phyloP scores from a whole-genome alignment of 1,140 invertebrate species.

The Cotesia vestalis region DNA sequence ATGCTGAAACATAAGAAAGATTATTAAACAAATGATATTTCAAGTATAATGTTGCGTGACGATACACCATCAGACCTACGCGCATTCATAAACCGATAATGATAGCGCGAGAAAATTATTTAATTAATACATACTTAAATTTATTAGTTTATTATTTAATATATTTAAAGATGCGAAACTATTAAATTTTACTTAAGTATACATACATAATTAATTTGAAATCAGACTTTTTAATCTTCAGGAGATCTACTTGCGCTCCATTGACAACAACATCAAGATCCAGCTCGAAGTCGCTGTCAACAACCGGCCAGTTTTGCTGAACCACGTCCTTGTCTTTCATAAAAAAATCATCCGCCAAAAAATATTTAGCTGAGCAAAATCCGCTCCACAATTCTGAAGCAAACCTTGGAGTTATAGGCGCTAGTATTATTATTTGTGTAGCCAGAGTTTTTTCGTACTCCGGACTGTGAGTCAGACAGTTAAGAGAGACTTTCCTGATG shows the following conservation, averaged over 20 bases:
- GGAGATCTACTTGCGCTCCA: slow-evolving; percentile 61
- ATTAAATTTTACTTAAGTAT: too few relatives aligned
- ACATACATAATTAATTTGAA: too few relatives aligned
- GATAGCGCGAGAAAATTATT: too few relatives aligned
- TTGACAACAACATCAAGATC: slow-evolving; percentile 72
- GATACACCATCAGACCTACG: too few relatives aligned
- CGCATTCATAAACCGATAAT: too few relatives aligned
- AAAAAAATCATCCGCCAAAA: slow-evolving; percentile 62
- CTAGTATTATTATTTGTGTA: slow-evolving; percentile 82
- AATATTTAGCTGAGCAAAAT: slow-evolving; percentile 71
- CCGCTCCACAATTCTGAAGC: slow-evolving; percentile 89
- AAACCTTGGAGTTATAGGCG: slow-evolving; percentile 89
- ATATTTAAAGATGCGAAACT: too few relatives aligned
- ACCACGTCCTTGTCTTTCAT: slow-evolving; percentile 75
- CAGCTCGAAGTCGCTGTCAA: slow-evolving; percentile 65
- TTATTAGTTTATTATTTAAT: too few relatives aligned
- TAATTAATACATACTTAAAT: too few relatives aligned
- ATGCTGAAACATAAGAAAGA: too few relatives aligned
- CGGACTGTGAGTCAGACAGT: slow-evolving; percentile 72
- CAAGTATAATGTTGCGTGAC: too few relatives aligned
- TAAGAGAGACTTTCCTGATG: slow-evolving; percentile 67
- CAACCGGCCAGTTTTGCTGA: slow-evolving; percentile 81
- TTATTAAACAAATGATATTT: too few relatives aligned
- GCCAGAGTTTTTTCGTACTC: slow-evolving; percentile 84
- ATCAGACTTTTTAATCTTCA: slow-evolving; percentile 66